Conservation (phyloP, 2,888 invertebrate species). For the Therioaphis trifolii region DNA sequence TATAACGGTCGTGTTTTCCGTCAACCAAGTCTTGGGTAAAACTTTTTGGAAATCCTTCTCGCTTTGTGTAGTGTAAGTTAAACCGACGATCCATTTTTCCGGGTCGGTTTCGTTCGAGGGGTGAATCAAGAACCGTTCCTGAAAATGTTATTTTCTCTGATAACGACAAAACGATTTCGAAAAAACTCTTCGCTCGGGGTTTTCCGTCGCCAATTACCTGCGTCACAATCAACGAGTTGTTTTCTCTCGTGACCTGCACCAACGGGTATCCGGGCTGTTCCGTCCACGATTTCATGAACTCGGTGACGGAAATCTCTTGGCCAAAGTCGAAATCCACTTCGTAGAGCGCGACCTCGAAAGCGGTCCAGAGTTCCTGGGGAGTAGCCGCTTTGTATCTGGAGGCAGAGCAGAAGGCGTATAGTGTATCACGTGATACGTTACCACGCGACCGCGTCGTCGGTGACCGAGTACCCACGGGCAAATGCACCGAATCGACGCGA, state of each 20-base stretch:
- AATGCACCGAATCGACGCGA: too few relatives aligned
- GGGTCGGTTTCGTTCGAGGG: neutral
- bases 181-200: neutral
- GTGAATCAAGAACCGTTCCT: conserved; percentile 40
- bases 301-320: conserved; percentile 68
- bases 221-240: conserved; percentile 70
- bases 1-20: conserved; percentile 65
- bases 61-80: conserved; percentile 71
- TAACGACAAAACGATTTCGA: neutral
- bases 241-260: conserved; percentile 71
- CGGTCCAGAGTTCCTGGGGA: conserved; percentile 63
- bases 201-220: conserved; percentile 69
- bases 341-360: conserved; percentile 67
- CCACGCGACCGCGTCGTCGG: too few relatives aligned
- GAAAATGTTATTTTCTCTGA: too few relatives aligned
- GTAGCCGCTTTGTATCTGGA: conserved; percentile 34
- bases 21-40: conserved; percentile 14
- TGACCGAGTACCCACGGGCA: too few relatives aligned
- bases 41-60: conserved; percentile 63
- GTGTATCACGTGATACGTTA: too few relatives aligned
- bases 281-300: conserved; percentile 81
- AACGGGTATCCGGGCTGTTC: conserved; percentile 79
- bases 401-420: neutral
- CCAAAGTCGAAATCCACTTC: conserved; percentile 50
- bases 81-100: conserved; percentile 73